phyloP scores from a whole-genome alignment of 2,113 vertebrate species.

The Hippocampus zosterae region DNA sequence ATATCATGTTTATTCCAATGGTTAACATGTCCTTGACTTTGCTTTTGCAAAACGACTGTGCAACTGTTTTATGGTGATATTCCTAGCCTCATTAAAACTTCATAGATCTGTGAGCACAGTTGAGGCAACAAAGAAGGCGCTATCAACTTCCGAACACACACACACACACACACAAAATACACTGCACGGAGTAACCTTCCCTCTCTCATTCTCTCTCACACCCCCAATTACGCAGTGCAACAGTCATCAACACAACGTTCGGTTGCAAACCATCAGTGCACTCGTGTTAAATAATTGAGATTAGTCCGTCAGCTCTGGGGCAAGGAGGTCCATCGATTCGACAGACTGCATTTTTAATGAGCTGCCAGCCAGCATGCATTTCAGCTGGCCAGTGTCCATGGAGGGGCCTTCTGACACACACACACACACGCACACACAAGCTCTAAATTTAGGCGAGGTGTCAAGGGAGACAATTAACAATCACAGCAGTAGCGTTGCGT shows the following conservation, averaged over 20 bases:
- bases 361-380: conserved; percentile 64
- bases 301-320: conserved; percentile 69
- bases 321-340: conserved; percentile 72
- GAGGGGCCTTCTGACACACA: conserved; percentile 34
- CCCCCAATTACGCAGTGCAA: conserved; percentile 15
- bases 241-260: conserved; percentile 26
- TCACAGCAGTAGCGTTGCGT: conserved; percentile 42
- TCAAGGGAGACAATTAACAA: conserved; percentile 66
- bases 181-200: conserved; percentile 9
- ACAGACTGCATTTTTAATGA: conserved; percentile 77
- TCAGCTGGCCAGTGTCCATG: conserved; percentile 70
- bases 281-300: conserved; percentile 75
- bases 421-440: conserved; percentile 11
- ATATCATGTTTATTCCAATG: conserved; percentile 13
- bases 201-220: conserved; percentile 17
- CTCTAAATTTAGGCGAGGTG: conserved; percentile 28
- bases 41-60: conserved; percentile 16
- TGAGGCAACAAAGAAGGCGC: conserved; percentile 55
- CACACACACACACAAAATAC: conserved; percentile 14
- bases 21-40: conserved; percentile 14
- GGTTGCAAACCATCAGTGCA: conserved; percentile 30
- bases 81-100: conserved; percentile 71
- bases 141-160: conserved; percentile 35
- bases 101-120: conserved; percentile 57
- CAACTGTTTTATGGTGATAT: conserved; percentile 39